Evolutionary conservation across 2,113 vertebrate species (phyloP).

Genomic region (Rostratula benghalensis): DNA sequence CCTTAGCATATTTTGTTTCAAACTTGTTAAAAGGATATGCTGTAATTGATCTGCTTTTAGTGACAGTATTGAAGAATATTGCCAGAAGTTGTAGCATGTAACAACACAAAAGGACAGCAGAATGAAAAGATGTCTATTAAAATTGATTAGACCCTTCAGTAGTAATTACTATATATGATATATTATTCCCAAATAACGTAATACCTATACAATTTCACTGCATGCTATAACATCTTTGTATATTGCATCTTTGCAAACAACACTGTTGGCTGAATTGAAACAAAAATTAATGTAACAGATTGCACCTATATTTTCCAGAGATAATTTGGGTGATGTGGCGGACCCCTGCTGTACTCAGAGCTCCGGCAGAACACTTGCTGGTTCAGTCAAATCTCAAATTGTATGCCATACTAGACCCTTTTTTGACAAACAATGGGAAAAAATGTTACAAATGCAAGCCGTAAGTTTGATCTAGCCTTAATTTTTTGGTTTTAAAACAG

Average conservation of each 20-base stretch:
- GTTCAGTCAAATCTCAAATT: background rate
- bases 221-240: background rate
- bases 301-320: background rate
- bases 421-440: background rate
- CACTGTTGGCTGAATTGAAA: background rate
- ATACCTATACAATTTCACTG: background rate
- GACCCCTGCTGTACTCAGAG: background rate
- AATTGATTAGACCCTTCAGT: background rate
- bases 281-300: background rate
- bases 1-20: constrained; percentile 56
- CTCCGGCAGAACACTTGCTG: background rate
- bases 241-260: background rate
- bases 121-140: constrained; percentile 37
- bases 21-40: constrained; percentile 59
- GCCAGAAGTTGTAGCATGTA: constrained; percentile 60
- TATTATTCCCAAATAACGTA: background rate
- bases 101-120: constrained; percentile 35
- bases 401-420: background rate
- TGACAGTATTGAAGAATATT: constrained; percentile 49
- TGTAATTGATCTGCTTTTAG: constrained; percentile 63
- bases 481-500: background rate
- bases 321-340: background rate
- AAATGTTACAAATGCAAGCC: background rate
- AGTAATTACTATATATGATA: background rate
- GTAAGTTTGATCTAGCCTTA: background rate